A percentile compares a stretch with the other conserved stretches of the same genome.
These are phyloP conservation scores for Dichetophora obliterata DNA, from an alignment of 2,888 invertebrate genomes.

Conservation along the genomic window DNA sequence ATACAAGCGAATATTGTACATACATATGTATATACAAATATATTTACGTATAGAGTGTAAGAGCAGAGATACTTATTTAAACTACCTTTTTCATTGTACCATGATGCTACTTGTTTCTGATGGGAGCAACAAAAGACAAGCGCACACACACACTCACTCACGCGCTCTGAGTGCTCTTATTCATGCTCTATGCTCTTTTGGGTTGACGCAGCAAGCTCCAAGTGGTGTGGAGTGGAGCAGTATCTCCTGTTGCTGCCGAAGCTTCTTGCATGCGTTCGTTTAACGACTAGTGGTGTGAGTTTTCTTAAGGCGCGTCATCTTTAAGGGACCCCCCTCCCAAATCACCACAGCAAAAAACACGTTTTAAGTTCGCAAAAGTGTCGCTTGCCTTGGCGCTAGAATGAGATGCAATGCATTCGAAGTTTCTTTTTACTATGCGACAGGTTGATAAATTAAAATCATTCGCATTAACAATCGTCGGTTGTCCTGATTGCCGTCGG, in stretches of 20 bases:
- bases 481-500: slow-evolving; percentile 12
- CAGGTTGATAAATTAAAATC: background rate
- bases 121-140: background rate
- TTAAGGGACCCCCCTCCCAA: background rate
- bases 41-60: background rate
- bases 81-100: background rate
- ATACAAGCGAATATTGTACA: background rate
- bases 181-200: slow-evolving; percentile 44
- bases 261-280: background rate
- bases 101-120: background rate
- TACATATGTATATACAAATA: background rate
- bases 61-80: background rate
- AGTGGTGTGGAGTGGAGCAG: slow-evolving; percentile 27
- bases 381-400: slow-evolving; percentile 28
- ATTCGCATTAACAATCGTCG: background rate
- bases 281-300: slow-evolving; percentile 3
- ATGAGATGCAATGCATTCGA: slow-evolving; percentile 33
- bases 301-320: slow-evolving; percentile 21
- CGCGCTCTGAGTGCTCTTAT: background rate
- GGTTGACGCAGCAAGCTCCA: slow-evolving; percentile 44
- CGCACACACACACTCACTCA: background rate
- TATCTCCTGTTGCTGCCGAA: slow-evolving; percentile 46
- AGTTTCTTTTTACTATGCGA: slow-evolving; percentile 23
- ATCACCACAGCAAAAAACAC: slow-evolving; percentile 23
- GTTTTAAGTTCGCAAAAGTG: slow-evolving; percentile 36